Evolutionary conservation across 2,888 invertebrate genomes (phyloP), one percentile per base, ranked within the genome.

Genomic region (Oligia latruncula): DNA sequence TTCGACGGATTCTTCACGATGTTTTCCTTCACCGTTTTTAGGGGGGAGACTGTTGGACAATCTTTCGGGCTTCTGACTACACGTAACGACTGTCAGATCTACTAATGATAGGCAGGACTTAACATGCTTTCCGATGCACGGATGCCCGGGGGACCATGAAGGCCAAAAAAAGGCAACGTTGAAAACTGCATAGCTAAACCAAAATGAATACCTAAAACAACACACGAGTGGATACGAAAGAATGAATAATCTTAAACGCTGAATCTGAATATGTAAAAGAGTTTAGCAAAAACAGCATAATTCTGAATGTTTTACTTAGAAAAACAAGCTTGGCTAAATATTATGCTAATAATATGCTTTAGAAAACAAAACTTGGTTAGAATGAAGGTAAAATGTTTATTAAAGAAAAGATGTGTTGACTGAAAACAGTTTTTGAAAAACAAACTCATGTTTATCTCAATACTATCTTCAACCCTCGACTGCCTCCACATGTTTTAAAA

Each of bases 321-420:
- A 23, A 29, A 55, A 71, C 35, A 66, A 40, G 40, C 23, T 79
- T n/a, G 17, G 40, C 8, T 67, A 40, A 67, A 64, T 67, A 78
- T 40, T 62, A 84, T 67, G 84, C 6, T 67, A 84, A 84, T 83
- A 60, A 52, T 13, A 70, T 15, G 58, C 11, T 60, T 76, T 35
- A 60, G 49, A 83, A 46, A 80, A 49, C 49, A 49, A 66, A 52
- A 52, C 4, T 60, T 13, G 35, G 43, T 77, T n/a, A n/a, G 20
- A 65, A 20, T 11, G 58, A 66, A 58, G 6, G 8, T 4, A 60
- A 66, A 66, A 58, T 15, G 15, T 15, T 4, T 49, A 49, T 15
- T 4, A 49, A 49, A 49, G 49, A 49, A 15, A 49, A 4, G 49
- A 49, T 15, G 15, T 49, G 15, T 15, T 15, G 15, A 49, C 15